Evolutionary conservation across 2,888 invertebrate species (phyloP).

Genomic region (Noctua janthe): DNA sequence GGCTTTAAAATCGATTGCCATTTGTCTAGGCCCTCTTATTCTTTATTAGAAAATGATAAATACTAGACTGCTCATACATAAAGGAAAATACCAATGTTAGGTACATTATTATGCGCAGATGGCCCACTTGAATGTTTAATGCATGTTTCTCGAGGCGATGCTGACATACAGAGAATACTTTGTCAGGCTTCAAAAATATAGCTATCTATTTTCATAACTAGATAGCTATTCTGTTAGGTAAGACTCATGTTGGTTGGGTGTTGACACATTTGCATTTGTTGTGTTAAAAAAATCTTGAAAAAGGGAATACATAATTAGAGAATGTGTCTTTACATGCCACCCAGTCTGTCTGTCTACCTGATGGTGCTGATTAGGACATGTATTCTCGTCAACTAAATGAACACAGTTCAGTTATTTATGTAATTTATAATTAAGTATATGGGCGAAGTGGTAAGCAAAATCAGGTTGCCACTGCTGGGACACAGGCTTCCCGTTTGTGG

Average conservation of each 20-base stretch:
- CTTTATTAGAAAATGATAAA: conserved; percentile 16
- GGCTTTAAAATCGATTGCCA: neutral
- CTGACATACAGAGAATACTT: conserved; percentile 44
- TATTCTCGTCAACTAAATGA: neutral
- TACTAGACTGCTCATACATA: conserved; percentile 14
- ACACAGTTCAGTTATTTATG: neutral
- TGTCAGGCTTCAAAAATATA: conserved; percentile 35
- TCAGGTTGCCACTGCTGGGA: neutral
- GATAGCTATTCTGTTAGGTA: neutral
- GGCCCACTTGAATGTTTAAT: conserved; percentile 42
- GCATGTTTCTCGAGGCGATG: conserved; percentile 44
- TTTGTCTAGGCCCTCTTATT: too few relatives aligned
- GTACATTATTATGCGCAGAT: conserved; percentile 54
- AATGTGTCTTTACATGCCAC: too few relatives aligned
- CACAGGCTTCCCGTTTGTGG: neutral
- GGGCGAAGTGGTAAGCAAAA: neutral
- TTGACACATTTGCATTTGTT: neutral
- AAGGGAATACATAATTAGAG: neutral
- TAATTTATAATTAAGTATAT: neutral
- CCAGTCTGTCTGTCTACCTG: neutral
- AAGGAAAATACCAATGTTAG: conserved; percentile 22
- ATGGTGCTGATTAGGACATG: neutral
- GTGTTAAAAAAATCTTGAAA: neutral
- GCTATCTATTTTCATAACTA: conserved; percentile 13
- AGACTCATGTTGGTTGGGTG: neutral